Base-by-base conservation (phyloP, 2,113 vertebrate genomes). In the Phyllopteryx taeniolatus region DNA sequence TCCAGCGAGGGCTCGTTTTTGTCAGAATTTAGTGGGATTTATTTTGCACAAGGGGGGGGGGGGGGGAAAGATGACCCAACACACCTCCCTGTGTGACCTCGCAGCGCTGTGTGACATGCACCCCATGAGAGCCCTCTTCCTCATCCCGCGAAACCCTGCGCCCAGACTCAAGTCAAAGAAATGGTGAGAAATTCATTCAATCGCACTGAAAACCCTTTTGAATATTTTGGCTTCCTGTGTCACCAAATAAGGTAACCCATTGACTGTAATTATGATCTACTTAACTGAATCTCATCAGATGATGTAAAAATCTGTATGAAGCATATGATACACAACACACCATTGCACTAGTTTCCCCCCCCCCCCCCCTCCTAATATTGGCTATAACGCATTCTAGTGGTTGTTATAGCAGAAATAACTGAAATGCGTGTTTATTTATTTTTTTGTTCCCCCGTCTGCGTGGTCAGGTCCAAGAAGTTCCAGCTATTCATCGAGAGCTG, bases 51-150 rank as follows among this genome's bases (percentile, higher is more conserved):
- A 12, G 13, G 4, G 13, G 1, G 27, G 27, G 27, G 27, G 27
- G 27, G 27, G 27, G 27, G 27, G 27, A 56, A 56, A 20, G 8
- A 22, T 56, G 20, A 56, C 20, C 20, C 20, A 22, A n/a, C 20
- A 22, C 8, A 1, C 22, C 10, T n/a, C 15, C 44, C 17, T 46
- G 11, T 47, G 31, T 83, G 56, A 67, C 83, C 90, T 19, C 88
- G 46, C 82, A 99, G 97, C 98, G 13, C 94, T 99, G 77, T 98
- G 96, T 81, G 96, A 99, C 79, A 97, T 99, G 96, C 97, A 99
- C 77, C 96, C 96, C 68, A 98, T 99, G 97, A 95, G 97, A 87
- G 98, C 97, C 64, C 94, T 99, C 79, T 98, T 99, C 88, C 95
- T 99, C 81, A 99, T 99, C 80, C 96, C 97, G 9, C 93, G 96